Percentiles rank a stretch among this genome's conserved stretches.
Conservation (phyloP, 2,797 vertebrate species). For the Helostoma temminkii region DNA sequence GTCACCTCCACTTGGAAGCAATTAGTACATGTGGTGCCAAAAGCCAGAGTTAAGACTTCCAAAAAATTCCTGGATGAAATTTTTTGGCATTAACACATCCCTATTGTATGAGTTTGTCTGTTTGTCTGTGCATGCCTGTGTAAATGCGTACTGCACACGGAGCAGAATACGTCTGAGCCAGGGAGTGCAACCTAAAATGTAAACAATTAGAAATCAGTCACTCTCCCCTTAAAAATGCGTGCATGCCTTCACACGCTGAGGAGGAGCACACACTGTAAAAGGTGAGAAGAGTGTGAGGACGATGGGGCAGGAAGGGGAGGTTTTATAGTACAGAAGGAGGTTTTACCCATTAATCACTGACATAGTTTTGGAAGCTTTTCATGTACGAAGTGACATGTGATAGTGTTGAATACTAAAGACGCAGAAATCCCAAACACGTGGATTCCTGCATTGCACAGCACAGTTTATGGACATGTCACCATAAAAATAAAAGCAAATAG, state of each 20-base stretch:
- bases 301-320: background rate
- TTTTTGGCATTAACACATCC: slow-evolving; percentile 56
- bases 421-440: slow-evolving; percentile 61
- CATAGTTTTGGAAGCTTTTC: slow-evolving; percentile 43
- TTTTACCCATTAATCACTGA: slow-evolving; percentile 61
- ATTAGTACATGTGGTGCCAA: slow-evolving; percentile 57
- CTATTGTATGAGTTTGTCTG: slow-evolving; percentile 49
- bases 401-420: slow-evolving; percentile 42
- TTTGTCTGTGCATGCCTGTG: slow-evolving; percentile 56
- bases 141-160: slow-evolving; percentile 31
- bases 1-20: slow-evolving; percentile 60
- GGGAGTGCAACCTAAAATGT: slow-evolving; percentile 60
- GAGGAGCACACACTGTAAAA: slow-evolving; percentile 38
- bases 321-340: background rate
- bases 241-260: slow-evolving; percentile 64
- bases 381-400: slow-evolving; percentile 43
- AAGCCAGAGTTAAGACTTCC: slow-evolving; percentile 47
- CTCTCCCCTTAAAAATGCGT: slow-evolving; percentile 45
- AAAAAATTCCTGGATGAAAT: slow-evolving; percentile 72
- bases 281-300: slow-evolving; percentile 36
- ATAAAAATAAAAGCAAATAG: slow-evolving; percentile 58
- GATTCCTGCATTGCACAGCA: slow-evolving; percentile 21
- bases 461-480: slow-evolving; percentile 39
- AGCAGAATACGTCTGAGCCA: slow-evolving; percentile 62
- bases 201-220: slow-evolving; percentile 78